Evolutionary conservation across 1,140 invertebrate genomes (phyloP), one percentile per base, ranked within the genome.

Genomic region (Campoletis sonorensis): DNA sequence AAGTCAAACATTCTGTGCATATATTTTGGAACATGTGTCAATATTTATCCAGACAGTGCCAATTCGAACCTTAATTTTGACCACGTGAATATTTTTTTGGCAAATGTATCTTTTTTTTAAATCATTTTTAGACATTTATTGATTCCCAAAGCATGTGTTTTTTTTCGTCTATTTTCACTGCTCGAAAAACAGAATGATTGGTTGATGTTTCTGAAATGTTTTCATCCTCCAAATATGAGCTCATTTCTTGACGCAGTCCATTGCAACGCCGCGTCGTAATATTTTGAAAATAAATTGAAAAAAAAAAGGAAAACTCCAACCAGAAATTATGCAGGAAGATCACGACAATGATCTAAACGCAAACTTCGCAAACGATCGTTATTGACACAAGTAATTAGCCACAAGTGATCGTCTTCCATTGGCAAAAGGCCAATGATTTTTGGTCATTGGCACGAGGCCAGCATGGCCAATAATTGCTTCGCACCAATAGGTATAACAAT

Each of bases 381-480:
- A 70, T 70, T n/a, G 67, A 70, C 26, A 33, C 27, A 11, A 70
- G 67, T 70, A 33, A 70, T 70, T 70, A 21, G 26, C 67, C 30
- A 15, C 67, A 21, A 70, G 67, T 70, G 30, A 70, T 70, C 67
- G 67, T 11, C 67, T 11, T 70, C 1, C 33, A 30, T 33, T 70
- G 67, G 67, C 67, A n/a, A 16, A n/a, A 30, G 21, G 67, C 67
- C 67, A 70, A 70, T 70, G 33, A 70, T 70, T 70, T 70, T 16
- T 70, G 27, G 26, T n/a, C 30, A 21, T 10, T 70, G 67, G 67
- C 26, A 33, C 15, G 15, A 30, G 33, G 67, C 67, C 67, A 70
- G 7, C 11, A 16, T 33, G n/a, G 67, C 27, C 10, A 70, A 70
- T 70, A 30, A 33, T 21, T 70, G 67, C n/a, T 70, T 18, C n/a